These are phyloP conservation scores for Sinocyclocheilus anshuiensis DNA, from an alignment of 2,113 vertebrate species.

Conservation along the genomic window DNA sequence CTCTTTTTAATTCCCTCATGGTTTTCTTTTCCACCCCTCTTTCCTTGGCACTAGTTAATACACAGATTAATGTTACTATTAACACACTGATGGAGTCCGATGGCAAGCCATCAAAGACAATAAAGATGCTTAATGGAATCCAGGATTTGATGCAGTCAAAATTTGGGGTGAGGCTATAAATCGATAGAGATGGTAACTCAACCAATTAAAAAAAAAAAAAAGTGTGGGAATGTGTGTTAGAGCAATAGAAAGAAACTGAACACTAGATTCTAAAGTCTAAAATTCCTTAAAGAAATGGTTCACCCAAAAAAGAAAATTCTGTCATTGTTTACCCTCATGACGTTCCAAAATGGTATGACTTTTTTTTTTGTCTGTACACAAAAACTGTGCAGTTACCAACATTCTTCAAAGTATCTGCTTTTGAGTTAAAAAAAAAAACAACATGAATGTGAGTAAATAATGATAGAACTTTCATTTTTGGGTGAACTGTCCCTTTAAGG, in stretches of 20 bases:
- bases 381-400: not conserved
- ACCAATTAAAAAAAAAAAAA: constrained; percentile 43
- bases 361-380: not conserved
- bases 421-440: not conserved
- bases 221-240: not conserved
- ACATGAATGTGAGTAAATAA: too few species aligned
- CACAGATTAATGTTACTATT: constrained; percentile 70
- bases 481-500: not conserved
- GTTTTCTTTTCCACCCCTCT: constrained; percentile 1
- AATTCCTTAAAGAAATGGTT: not conserved
- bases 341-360: too few species aligned
- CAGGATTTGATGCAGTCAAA: constrained; percentile 71
- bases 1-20: constrained; percentile 3
- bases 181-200: constrained; percentile 52
- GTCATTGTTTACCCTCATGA: not conserved
- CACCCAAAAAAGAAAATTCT: not conserved
- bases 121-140: constrained; percentile 66
- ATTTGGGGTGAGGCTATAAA: constrained; percentile 63
- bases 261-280: not conserved
- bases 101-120: constrained; percentile 67
- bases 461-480: not conserved
- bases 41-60: constrained; percentile 69
- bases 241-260: not conserved
- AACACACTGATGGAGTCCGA: constrained; percentile 61
- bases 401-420: not conserved